These are phyloP conservation scores for Bubalus kerabau DNA, from an alignment of 2,113 vertebrate genomes.

Conservation along the genomic window DNA sequence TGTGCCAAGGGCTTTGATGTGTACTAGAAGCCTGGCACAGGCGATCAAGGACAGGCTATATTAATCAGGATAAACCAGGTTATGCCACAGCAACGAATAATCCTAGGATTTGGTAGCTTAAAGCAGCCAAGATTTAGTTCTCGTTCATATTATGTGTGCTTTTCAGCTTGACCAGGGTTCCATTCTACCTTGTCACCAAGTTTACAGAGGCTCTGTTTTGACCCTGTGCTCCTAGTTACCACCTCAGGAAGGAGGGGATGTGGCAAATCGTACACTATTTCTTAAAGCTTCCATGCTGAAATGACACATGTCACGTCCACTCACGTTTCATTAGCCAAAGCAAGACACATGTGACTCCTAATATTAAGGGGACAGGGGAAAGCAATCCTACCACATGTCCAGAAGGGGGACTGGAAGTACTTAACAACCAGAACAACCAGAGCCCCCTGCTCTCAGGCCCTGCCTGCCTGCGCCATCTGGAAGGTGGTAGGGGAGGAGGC, in stretches of 20 bases:
- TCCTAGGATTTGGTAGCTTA: neutral
- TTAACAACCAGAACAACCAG: neutral
- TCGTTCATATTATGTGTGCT: neutral
- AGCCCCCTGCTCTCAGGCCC: neutral
- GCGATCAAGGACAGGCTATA: neutral
- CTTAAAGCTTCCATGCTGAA: neutral
- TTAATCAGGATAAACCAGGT: neutral
- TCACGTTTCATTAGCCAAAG: neutral
- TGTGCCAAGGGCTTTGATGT: neutral
- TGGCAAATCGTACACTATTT: neutral
- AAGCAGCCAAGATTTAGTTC: neutral
- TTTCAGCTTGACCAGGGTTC: neutral
- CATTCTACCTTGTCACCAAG: neutral
- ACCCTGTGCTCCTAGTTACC: neutral
- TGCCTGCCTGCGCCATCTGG: neutral
- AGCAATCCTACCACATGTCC: neutral
- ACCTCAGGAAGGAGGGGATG: neutral
- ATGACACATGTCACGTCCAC: neutral
- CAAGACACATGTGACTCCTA: neutral
- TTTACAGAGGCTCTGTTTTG: neutral
- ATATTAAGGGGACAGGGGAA: neutral
- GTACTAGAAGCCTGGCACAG: neutral
- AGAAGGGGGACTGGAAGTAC: neutral
- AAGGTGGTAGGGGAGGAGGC: neutral
- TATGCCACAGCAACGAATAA: neutral